Conservation (phyloP, 2,113 vertebrate species). For the Callipepla californica region DNA sequence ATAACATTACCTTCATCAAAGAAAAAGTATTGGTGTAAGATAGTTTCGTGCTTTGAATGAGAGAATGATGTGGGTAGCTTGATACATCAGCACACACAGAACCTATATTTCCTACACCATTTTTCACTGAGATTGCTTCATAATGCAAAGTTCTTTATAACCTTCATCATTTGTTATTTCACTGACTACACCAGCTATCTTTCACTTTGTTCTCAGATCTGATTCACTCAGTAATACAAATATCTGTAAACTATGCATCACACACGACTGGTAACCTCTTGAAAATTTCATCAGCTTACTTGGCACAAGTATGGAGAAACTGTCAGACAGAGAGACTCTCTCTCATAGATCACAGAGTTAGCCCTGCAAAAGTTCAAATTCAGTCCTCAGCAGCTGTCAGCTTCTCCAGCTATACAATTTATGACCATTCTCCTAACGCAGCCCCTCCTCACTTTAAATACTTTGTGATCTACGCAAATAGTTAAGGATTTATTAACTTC, state of each 20-base stretch:
- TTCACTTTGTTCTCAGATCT: slow-evolving; percentile 1
- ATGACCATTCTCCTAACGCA: neutral
- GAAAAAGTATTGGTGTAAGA: neutral
- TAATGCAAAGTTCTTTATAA: neutral
- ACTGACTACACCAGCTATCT: neutral
- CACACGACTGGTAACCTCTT: neutral
- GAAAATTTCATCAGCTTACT: neutral
- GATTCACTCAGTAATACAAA: neutral
- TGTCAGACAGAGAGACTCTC: neutral
- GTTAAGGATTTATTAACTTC: neutral
- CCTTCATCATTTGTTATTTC: slow-evolving; percentile 2
- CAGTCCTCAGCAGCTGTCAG: neutral
- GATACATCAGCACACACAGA: neutral
- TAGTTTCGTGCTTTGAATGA: neutral
- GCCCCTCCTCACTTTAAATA: neutral
- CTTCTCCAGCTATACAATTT: neutral
- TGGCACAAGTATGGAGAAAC: neutral
- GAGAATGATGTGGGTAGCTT: neutral
- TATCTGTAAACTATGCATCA: neutral
- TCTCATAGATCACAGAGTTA: neutral
- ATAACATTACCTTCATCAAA: neutral
- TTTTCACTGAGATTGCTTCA: neutral
- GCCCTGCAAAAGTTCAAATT: neutral
- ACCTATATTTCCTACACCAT: neutral
- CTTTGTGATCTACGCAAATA: neutral